These are phyloP conservation scores for Cantharis flavilabris DNA, from an alignment of 2,888 invertebrate genomes.

Conservation along the genomic window DNA sequence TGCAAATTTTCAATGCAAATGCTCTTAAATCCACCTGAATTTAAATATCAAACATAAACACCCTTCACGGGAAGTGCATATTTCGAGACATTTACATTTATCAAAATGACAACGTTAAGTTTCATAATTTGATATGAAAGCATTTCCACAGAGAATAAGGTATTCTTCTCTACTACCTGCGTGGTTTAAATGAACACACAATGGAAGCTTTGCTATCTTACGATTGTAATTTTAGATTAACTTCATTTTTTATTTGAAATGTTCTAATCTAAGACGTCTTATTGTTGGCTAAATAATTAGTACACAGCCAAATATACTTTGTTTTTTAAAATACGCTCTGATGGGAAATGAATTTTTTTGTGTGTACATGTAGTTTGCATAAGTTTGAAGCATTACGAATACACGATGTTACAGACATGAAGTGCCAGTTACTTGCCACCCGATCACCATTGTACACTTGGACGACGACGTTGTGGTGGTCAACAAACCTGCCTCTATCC, in stretches of 20 bases:
- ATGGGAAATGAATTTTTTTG: neutral
- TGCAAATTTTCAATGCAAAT: neutral
- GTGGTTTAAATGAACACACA: neutral
- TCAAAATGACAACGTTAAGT: neutral
- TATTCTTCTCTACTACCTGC: neutral
- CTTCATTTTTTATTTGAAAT: neutral
- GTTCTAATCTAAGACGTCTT: neutral
- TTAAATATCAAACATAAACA: neutral
- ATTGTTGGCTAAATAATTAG: neutral
- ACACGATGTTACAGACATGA: slow-evolving; percentile 86
- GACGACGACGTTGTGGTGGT: slow-evolving; percentile 99
- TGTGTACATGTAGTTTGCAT: neutral
- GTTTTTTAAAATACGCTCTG: neutral
- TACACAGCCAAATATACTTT: neutral
- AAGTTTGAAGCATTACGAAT: slow-evolving; percentile 20
- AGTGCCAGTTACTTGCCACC: slow-evolving; percentile 96
- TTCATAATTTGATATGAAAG: neutral
- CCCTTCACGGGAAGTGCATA: neutral
- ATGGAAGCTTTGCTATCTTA: neutral
- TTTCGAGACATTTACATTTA: neutral
- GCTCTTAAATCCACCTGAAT: neutral
- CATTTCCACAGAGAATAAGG: neutral
- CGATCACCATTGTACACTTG: slow-evolving; percentile 96
- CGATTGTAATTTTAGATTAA: neutral
- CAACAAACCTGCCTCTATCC: slow-evolving; percentile 99